Evolutionary conservation across 1,140 invertebrate genomes (phyloP).

Genomic region (Ceratosolen solmsi): DNA sequence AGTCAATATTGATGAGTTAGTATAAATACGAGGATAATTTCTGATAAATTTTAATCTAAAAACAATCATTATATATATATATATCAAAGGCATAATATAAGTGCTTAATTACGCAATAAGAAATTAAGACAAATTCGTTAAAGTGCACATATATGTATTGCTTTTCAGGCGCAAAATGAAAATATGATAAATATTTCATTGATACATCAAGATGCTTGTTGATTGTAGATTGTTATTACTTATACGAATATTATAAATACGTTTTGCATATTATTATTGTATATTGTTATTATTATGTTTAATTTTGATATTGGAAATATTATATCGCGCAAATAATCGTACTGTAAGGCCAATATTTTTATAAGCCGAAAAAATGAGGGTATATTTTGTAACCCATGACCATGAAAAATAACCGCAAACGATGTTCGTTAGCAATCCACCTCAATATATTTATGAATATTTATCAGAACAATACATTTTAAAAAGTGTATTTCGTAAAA

Average conservation of each 20-base stretch:
- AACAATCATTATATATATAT: background rate
- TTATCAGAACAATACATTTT: background rate
- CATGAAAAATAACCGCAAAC: slow-evolving; percentile 18
- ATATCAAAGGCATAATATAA: background rate
- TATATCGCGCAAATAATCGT: background rate
- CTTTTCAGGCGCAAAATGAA: too few species aligned
- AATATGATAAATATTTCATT: too few species aligned
- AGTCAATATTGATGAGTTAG: background rate
- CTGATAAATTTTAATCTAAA: background rate
- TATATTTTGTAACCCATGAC: background rate
- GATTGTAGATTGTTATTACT: too few species aligned
- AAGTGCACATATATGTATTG: too few species aligned
- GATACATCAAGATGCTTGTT: too few species aligned
- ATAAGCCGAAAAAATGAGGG: background rate
- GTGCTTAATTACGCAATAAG: background rate
- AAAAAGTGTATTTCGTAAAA: background rate
- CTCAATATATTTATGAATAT: background rate
- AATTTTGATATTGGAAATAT: background rate
- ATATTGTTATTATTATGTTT: background rate
- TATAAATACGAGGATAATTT: background rate
- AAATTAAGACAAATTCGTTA: background rate
- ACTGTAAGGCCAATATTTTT: background rate
- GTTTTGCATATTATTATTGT: background rate
- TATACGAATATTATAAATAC: too few species aligned
- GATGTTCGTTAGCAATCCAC: background rate